phyloP scores from a whole-genome alignment of 2,797 vertebrate genomes.

The Dendrocincla tyrannina region DNA sequence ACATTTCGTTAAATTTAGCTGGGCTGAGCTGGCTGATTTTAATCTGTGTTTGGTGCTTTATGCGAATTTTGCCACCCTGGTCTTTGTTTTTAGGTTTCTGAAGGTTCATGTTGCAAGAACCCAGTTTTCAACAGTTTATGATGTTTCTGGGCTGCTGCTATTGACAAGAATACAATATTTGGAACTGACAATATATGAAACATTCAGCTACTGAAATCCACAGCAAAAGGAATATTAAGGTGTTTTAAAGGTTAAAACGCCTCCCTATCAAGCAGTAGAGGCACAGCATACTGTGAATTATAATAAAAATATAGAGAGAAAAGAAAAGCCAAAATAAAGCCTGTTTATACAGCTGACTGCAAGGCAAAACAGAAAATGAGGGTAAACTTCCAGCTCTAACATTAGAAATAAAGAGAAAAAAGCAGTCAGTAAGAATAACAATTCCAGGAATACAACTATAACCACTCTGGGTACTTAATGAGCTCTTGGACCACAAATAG shows the following conservation, averaged over 20 bases:
- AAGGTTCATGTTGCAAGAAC: neutral
- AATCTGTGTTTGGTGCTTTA: neutral
- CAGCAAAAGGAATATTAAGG: neutral
- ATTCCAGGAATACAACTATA: slow-evolving; percentile 3
- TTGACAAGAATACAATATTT: neutral
- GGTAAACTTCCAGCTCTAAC: neutral
- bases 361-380: neutral
- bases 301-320: neutral
- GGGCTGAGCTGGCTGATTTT: neutral
- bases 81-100: neutral
- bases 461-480: neutral
- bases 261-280: neutral
- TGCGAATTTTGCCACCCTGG: neutral
- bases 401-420: neutral
- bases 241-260: neutral
- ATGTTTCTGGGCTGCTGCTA: neutral
- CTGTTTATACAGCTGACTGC: neutral
- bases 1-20: neutral
- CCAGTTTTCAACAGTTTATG: neutral
- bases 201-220: neutral
- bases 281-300: neutral
- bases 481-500: neutral
- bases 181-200: neutral
- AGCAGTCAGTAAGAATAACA: neutral
- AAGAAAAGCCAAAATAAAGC: neutral